phyloP scores from a whole-genome alignment of 1,140 invertebrate species.

The Antheraea mylitta region DNA sequence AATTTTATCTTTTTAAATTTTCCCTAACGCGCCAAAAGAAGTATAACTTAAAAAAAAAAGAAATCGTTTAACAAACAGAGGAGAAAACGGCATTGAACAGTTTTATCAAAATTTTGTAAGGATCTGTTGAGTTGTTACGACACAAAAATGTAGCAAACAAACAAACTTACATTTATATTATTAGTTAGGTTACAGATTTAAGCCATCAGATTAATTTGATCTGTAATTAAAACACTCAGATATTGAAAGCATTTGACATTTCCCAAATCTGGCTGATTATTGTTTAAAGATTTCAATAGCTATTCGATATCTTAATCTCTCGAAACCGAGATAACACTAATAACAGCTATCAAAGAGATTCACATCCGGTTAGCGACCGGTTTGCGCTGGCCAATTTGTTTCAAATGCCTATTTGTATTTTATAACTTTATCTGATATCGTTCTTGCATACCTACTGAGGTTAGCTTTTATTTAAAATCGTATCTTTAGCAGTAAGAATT shows the following conservation, averaged over 20 bases:
- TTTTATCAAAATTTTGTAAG: too few relatives aligned
- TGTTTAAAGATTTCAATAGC: neutral
- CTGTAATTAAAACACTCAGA: too few relatives aligned
- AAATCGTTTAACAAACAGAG: too few relatives aligned
- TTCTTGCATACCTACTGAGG: neutral
- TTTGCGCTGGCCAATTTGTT: slow-evolving; percentile 18
- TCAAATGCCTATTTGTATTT: slow-evolving; percentile 18
- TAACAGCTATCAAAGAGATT: slow-evolving; percentile 10
- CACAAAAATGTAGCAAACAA: too few relatives aligned
- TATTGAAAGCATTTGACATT: neutral
- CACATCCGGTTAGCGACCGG: slow-evolving; percentile 31
- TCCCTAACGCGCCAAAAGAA: too few relatives aligned
- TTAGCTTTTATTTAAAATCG: neutral
- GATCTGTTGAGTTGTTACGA: too few relatives aligned
- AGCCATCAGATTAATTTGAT: too few relatives aligned
- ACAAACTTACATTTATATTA: too few relatives aligned
- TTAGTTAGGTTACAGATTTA: too few relatives aligned
- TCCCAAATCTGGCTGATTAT: neutral
- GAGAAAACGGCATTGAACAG: too few relatives aligned
- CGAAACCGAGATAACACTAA: slow-evolving; percentile 10
- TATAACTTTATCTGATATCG: slow-evolving; percentile 21
- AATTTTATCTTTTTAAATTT: too few relatives aligned
- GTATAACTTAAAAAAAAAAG: too few relatives aligned
- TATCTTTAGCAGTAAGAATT: neutral
- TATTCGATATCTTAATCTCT: slow-evolving; percentile 15